These are phyloP conservation scores for Silurus lanzhouensis DNA, from an alignment of 2,797 vertebrate species.

Conservation along the genomic window DNA sequence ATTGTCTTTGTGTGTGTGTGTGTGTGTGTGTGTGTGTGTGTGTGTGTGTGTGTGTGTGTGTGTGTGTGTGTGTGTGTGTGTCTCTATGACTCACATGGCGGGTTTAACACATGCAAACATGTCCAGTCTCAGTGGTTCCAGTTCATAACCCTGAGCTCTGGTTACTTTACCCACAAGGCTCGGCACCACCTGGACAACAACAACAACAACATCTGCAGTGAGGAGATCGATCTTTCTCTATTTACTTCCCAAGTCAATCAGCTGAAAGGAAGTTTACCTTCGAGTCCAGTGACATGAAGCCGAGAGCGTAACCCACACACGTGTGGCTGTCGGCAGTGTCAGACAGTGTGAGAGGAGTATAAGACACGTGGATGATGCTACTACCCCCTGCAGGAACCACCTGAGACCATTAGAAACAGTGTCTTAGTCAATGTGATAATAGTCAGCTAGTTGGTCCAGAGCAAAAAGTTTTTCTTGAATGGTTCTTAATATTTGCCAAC, in stretches of 20 bases:
- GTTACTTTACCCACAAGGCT: conserved; percentile 74
- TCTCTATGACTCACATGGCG: conserved; percentile 77
- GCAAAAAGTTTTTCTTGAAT: too few species aligned
- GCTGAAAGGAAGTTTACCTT: conserved; percentile 70
- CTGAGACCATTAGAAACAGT: conserved; percentile 66
- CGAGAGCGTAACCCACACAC: conserved; percentile 77
- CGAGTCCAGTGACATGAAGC: conserved; percentile 85
- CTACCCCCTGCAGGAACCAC: conserved; percentile 83
- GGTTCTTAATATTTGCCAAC: too few species aligned
- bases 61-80: not conserved
- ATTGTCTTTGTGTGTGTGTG: too few species aligned
- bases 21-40: too few species aligned
- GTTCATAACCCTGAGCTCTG: conserved; percentile 73
- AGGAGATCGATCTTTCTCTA: not conserved
- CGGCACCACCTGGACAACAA: conserved; percentile 68
- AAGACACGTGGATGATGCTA: conserved; percentile 77
- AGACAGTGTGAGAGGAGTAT: conserved; percentile 79
- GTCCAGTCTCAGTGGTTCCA: conserved; percentile 76
- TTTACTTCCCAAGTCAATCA: not conserved
- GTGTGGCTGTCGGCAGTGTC: conserved; percentile 60
- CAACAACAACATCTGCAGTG: conserved; percentile 15
- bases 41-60: not conserved
- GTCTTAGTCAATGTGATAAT: not conserved
- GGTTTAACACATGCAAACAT: conserved; percentile 75
- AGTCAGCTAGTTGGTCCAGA: not conserved